These are phyloP conservation scores for Drosophila kepulauana DNA, from an alignment of 1,140 invertebrate genomes.

Conservation along the genomic window DNA sequence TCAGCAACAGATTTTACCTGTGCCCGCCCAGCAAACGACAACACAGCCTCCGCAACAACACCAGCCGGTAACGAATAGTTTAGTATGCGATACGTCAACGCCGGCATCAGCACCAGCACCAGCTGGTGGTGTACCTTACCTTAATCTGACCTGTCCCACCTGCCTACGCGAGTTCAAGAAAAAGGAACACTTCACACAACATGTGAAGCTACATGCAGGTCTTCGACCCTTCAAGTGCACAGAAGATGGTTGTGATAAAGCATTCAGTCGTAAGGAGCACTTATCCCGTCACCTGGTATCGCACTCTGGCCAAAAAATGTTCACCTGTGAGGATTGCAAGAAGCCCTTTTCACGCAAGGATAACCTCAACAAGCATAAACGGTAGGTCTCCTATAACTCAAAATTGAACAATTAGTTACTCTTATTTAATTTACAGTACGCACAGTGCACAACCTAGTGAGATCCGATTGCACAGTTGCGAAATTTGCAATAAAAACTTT, in stretches of 20 bases:
- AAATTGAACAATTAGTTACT: not conserved
- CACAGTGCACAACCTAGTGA: slow-evolving; percentile 86
- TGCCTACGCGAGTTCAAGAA: slow-evolving; percentile 91
- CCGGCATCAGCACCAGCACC: slow-evolving; percentile 1
- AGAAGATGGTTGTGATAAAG: slow-evolving; percentile 88
- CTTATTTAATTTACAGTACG: slow-evolving; percentile 49
- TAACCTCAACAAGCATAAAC: slow-evolving; percentile 90
- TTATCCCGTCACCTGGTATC: slow-evolving; percentile 90
- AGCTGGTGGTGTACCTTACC: too few relatives aligned
- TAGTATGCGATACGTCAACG: slow-evolving; percentile 14
- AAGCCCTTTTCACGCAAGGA: slow-evolving; percentile 92
- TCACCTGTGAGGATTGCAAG: slow-evolving; percentile 91
- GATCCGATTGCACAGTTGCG: slow-evolving; percentile 89
- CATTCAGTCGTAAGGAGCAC: slow-evolving; percentile 90
- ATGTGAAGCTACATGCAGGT: slow-evolving; percentile 91
- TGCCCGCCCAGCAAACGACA: slow-evolving; percentile 18
- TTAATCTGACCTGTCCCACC: slow-evolving; percentile 75
- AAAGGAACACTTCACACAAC: slow-evolving; percentile 90
- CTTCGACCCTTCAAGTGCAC: slow-evolving; percentile 88
- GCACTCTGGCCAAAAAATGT: slow-evolving; percentile 91
- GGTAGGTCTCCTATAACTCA: slow-evolving; percentile 39
- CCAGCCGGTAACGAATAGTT: slow-evolving; percentile 13
- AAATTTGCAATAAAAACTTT: slow-evolving; percentile 90
- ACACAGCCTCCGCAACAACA: slow-evolving; percentile 18
- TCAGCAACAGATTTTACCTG: slow-evolving; percentile 45